Base-by-base conservation (phyloP, 2,113 vertebrate species). In the Microtus ochrogaster region DNA sequence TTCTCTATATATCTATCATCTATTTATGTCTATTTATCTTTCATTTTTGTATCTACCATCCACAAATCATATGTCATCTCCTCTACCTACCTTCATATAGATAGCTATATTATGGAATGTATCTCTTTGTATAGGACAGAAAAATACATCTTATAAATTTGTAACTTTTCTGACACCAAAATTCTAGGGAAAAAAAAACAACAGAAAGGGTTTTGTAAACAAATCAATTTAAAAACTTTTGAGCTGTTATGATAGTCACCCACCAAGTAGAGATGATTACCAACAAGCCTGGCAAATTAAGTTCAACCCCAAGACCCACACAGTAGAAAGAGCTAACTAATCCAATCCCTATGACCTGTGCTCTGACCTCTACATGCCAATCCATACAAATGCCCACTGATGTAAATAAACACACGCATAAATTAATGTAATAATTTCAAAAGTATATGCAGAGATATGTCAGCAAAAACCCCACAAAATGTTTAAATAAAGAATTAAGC, bases 401-500 rank as follows among this genome's bases (percentile, higher is more conserved):
- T 33, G 16, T 9, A 44, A 65, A 66, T 41, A 47, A 7, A 5
- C 16, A 33, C 26, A 41, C 10, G 17, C 30, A 83, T 41, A 85
- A n/a, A 44, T 65, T 44, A 63, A 84, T 65, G 3, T 30, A 66
- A 66, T 85, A 66, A 47, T 21, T 85, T 44, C 4, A 33, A 78
- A 85, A 47, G 82, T 91, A 13, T 78, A n/a, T 65, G 83, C 1
- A 86, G 17, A 12, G 26, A 79, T 66, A 16, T 70, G 89, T 81
- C 21, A 44, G 3, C 47, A 92, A 44, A 77, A 93, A 96, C 83
- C 39, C 22, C 16, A 84, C 16, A 41, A 73, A 94, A 86, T 93
- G 93, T 92, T 96, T 96, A 89, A 89, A 63, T 78, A 77, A 92
- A 96, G 94, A 86, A 95, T 95, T 41, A 90, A 74, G n/a, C n/a